Base-by-base conservation (phyloP, 2,797 vertebrate species). In the Phalloptychus januarius region DNA sequence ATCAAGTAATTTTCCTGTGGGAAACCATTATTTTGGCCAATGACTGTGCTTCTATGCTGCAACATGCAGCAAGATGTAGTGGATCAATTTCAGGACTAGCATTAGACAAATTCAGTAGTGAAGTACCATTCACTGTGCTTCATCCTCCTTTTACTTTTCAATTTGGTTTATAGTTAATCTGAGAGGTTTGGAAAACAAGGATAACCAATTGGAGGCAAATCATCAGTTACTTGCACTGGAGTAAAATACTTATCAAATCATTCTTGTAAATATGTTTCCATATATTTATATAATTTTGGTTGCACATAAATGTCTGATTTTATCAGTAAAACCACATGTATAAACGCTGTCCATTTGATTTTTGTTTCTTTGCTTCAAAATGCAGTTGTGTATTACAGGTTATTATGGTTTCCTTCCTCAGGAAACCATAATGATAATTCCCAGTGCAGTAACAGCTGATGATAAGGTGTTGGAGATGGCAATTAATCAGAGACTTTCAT, bases 381-480 rank as follows among this genome's bases (percentile, higher is more conserved):
- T 79, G 71, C 1, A 65, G 76, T 85, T 78, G 76, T 85, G 77
- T 71, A 72, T 50, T 69, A 69, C 46, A 52, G 10, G 80, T 77
- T 69, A 79, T 40, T 31, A 20, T 75, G 71, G 79, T 85, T 83
- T 80, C 69, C 31, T 85, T 80, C 58, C 58, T 79, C 72, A 74
- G 63, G 71, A 74, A n/a, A n/a, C n/a, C n/a, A n/a, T n/a, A n/a
- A n/a, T 56, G 36, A 74, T 85, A 38, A 72, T 81, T 85, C 77
- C 75, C 45, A 74, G 78, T 42, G 76, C 83, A 89, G 88, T 92
- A 91, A 71, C 48, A 79, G 54, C 75, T 83, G 81, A 86, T 89
- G 80, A 91, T 79, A 77, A 81, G 73, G 85, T 79, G 71, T 87
- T 75, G 84, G 73, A 42, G 13, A 69, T 31, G 28, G 40, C 25